phyloP scores from a whole-genome alignment of 2,797 vertebrate genomes.

The Anguilla obscura region DNA sequence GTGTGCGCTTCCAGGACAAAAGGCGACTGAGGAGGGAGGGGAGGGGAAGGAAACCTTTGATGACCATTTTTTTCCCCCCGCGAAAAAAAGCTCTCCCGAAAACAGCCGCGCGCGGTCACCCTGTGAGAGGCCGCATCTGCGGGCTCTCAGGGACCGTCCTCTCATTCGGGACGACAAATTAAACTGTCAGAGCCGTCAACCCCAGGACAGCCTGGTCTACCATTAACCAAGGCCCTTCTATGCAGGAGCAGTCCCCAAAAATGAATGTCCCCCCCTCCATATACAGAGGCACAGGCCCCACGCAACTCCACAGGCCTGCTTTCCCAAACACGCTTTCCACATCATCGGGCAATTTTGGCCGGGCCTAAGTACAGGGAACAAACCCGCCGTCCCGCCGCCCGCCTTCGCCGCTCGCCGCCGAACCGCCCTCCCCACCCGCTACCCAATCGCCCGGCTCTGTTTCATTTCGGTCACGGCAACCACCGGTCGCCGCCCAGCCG shows the following conservation, averaged over 20 bases:
- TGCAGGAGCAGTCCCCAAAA: conserved; percentile 28
- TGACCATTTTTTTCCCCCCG: conserved; percentile 17
- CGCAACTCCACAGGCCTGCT: conserved; percentile 38
- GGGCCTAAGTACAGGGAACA: background rate
- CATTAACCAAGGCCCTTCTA: conserved; percentile 17
- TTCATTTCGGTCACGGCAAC: background rate
- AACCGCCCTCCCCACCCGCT: background rate
- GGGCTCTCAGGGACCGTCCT: conserved; percentile 49
- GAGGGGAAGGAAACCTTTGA: background rate
- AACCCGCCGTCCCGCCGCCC: background rate
- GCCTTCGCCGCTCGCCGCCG: conserved; percentile 29
- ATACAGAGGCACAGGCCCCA: background rate
- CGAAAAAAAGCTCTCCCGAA: conserved; percentile 56
- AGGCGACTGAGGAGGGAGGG: background rate
- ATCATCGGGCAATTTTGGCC: background rate
- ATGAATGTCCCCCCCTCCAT: conserved; percentile 34
- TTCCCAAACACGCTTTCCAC: background rate
- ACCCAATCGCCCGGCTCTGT: background rate
- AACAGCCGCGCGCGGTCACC: conserved; percentile 54
- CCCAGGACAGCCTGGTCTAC: conserved; percentile 27
- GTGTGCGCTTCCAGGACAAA: background rate
- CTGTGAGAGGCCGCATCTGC: conserved; percentile 55
- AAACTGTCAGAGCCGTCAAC: conserved; percentile 47
- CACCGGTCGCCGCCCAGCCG: background rate
- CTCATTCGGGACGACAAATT: conserved; percentile 69